Base-by-base conservation (phyloP, 2,888 invertebrate species). In the Dicranocentrus wangi region DNA sequence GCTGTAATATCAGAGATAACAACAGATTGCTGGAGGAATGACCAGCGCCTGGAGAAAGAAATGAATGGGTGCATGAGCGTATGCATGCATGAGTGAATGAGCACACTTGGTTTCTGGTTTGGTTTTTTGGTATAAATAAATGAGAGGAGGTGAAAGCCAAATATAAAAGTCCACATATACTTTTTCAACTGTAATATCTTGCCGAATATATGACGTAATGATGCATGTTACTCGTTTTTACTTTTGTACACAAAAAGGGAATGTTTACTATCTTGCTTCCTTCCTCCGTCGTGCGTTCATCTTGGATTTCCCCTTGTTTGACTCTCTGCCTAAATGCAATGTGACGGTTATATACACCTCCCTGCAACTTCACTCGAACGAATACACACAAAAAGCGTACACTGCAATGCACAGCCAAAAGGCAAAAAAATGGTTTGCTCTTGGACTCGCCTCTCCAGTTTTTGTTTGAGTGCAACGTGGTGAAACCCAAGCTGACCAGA, bases 241-340 rank as follows among this genome's bases (percentile, higher is more conserved):
- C 55, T 25, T 32, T 28, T n/a, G 5, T 32, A 32, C 32, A 32
- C 32, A 32, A 7, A n/a, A 23, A 23, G 17, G 19, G 63, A 75
- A 68, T 61, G 69, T 77, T 77, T 69, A 61, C 76, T 77, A 61
- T 63, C 69, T 51, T 77, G 68, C 27, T 66, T 68, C 68, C 58
- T 63, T 68, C 76, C 68, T 65, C 21, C 32, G 32, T 32, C 13
- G 17, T 47, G 15, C 15, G 2, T 55, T 55, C 53, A 21, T 53
- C n/a, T 53, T 47, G 53, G 21, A n/a, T 53, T 21, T 53, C 7
- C 58, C 60, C 60, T 28, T 23, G 8, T 60, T 7, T 25, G 13
- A 1, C 19, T 66, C n/a, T 19, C 43, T 58, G 1, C 2, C 32
- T 42, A 58, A 76, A 27, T 73, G 47, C 58, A 76, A 28, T 60